phyloP scores from a whole-genome alignment of 2,888 invertebrate species.

The Aphodius sticticus region DNA sequence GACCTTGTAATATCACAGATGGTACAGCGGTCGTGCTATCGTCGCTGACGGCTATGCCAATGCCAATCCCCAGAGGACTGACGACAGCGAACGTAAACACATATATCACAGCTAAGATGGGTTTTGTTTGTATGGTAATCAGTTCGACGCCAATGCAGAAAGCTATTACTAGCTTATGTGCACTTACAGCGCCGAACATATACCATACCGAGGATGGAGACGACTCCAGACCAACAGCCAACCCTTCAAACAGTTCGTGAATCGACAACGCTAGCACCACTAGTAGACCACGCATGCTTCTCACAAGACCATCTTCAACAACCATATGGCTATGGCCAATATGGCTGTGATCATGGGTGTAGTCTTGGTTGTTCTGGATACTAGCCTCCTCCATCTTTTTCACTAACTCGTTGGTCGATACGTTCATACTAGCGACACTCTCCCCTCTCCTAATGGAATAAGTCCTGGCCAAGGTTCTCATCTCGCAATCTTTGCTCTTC shows the following conservation, averaged over 20 bases:
- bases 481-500: slow-evolving; percentile 46
- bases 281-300: slow-evolving; percentile 72
- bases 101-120: slow-evolving; percentile 69
- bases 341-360: slow-evolving; percentile 42
- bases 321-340: slow-evolving; percentile 51
- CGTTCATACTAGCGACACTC: slow-evolving; percentile 34
- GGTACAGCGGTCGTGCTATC: slow-evolving; percentile 68
- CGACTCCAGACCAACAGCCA: slow-evolving; percentile 81
- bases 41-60: slow-evolving; percentile 68
- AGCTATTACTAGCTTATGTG: slow-evolving; percentile 87
- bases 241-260: slow-evolving; percentile 87
- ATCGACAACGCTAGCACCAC: slow-evolving; percentile 85
- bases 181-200: slow-evolving; percentile 84
- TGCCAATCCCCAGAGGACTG: slow-evolving; percentile 80
- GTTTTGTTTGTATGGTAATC: slow-evolving; percentile 73
- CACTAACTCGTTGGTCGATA: slow-evolving; percentile 41
- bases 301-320: slow-evolving; percentile 52
- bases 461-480: slow-evolving; percentile 51
- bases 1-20: slow-evolving; percentile 77
- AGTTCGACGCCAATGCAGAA: slow-evolving; percentile 89
- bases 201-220: slow-evolving; percentile 72
- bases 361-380: slow-evolving; percentile 35
- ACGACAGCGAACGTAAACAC: slow-evolving; percentile 80
- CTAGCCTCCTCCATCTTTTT: slow-evolving; percentile 45
- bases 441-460: slow-evolving; percentile 54